phyloP scores from a whole-genome alignment of 2,888 invertebrate genomes.

The Eupithecia centaureata region DNA sequence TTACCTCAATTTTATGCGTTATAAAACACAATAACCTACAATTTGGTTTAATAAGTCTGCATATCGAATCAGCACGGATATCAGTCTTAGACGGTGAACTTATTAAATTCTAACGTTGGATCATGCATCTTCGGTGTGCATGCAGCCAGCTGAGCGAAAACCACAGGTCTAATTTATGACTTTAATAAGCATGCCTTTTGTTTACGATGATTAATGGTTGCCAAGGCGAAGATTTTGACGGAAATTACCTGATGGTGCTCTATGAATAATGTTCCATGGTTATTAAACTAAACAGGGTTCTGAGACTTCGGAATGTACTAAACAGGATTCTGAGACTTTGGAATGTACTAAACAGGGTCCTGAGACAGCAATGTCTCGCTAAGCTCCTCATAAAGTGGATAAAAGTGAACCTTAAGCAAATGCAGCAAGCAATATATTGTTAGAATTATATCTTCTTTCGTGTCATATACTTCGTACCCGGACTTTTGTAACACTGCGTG shows the following conservation, averaged over 20 bases:
- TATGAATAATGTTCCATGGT: slow-evolving; percentile 21
- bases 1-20: slow-evolving; percentile 13
- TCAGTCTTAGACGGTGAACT: not conserved
- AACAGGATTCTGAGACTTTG: not conserved
- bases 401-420: not conserved
- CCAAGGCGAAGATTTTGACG: slow-evolving; percentile 35
- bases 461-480: not conserved
- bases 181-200: slow-evolving; percentile 43
- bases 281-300: not conserved
- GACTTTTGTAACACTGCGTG: too few relatives aligned
- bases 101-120: not conserved
- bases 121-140: slow-evolving; percentile 19
- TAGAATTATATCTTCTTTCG: not conserved
- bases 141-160: slow-evolving; percentile 29
- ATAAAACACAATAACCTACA: slow-evolving; percentile 23
- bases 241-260: slow-evolving; percentile 33
- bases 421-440: not conserved
- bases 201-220: slow-evolving; percentile 40
- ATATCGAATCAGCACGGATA: not conserved
- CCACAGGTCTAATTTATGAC: slow-evolving; percentile 42
- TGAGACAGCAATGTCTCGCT: not conserved
- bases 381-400: not conserved
- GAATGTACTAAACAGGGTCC: not conserved
- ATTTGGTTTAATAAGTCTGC: not conserved
- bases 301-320: not conserved